A percentile compares a stretch with the other conserved stretches of the same genome.
Evolutionary conservation across 2,888 invertebrate genomes (phyloP).

Genomic region (Apamea monoglypha): DNA sequence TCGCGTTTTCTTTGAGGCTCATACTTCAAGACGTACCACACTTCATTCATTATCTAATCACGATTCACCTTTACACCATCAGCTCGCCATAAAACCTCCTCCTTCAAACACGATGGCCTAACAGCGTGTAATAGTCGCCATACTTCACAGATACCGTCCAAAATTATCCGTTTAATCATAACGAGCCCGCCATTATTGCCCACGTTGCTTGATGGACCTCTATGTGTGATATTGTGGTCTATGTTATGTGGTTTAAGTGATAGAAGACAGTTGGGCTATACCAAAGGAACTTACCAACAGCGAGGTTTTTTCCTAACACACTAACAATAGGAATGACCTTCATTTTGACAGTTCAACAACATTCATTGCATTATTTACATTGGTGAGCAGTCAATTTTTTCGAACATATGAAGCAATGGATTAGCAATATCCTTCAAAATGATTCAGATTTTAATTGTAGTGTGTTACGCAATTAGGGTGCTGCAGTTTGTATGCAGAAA

Average conservation of each 20-base stretch:
- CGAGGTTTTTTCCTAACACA: neutral
- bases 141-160: constrained; percentile 73
- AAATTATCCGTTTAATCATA: constrained; percentile 82
- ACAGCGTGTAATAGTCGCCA: constrained; percentile 73
- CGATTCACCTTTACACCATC: constrained; percentile 55
- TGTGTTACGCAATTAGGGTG: neutral
- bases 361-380: no score
- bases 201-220: constrained; percentile 69
- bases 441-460: neutral
- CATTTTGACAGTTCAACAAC: neutral
- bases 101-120: constrained; percentile 60
- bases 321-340: neutral
- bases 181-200: constrained; percentile 76
- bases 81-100: constrained; percentile 48
- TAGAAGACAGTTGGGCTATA: neutral
- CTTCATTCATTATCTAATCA: constrained; percentile 63
- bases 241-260: constrained; percentile 44
- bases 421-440: neutral
- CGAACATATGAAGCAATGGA: neutral
- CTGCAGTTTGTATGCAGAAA: neutral
- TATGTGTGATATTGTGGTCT: constrained; percentile 70
- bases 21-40: constrained; percentile 11
- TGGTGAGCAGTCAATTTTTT: neutral
- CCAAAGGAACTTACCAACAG: neutral
- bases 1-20: neutral